Percentiles rank a stretch among this genome's conserved stretches.
phyloP scores from a whole-genome alignment of 2,797 vertebrate genomes.

The Aeoliscus strigatus region DNA sequence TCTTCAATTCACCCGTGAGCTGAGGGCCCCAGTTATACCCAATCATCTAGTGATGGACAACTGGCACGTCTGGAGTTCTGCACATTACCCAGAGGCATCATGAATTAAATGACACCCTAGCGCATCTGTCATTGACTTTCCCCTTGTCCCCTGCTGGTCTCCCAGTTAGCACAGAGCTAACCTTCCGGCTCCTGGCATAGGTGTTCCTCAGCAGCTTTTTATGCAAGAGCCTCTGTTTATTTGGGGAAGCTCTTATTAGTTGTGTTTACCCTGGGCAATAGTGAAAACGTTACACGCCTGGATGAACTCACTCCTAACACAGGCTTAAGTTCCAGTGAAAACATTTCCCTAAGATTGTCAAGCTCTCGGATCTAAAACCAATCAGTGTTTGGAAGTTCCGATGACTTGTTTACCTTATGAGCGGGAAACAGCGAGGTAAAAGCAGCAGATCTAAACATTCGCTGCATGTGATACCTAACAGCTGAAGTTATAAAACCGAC shows the following conservation, averaged over 20 bases:
- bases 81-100: slow-evolving; percentile 15
- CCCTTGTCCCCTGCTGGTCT: slow-evolving; percentile 1
- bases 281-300: slow-evolving; percentile 41
- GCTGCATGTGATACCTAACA: slow-evolving; percentile 13
- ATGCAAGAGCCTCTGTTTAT: slow-evolving; percentile 31
- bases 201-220: slow-evolving; percentile 13
- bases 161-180: slow-evolving; percentile 1
- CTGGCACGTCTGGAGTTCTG: slow-evolving; percentile 3
- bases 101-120: slow-evolving; percentile 11
- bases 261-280: slow-evolving; percentile 40
- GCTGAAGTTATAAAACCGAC: slow-evolving; percentile 4
- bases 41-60: no score
- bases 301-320: slow-evolving; percentile 49
- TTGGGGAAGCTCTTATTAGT: slow-evolving; percentile 40
- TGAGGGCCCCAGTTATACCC: no score
- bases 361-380: slow-evolving; percentile 18
- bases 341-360: slow-evolving; percentile 35
- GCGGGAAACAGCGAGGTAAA: slow-evolving; percentile 30
- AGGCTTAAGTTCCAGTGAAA: slow-evolving; percentile 41
- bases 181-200: slow-evolving; percentile 9
- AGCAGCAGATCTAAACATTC: slow-evolving; percentile 35
- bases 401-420: slow-evolving; percentile 33
- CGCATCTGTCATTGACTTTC: not conserved
- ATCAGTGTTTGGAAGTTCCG: slow-evolving; percentile 21
- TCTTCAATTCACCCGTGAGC: no score